A percentile compares a stretch with the other conserved stretches of the same genome.
Conservation (phyloP, 2,113 vertebrate species). For the Polypterus senegalus region DNA sequence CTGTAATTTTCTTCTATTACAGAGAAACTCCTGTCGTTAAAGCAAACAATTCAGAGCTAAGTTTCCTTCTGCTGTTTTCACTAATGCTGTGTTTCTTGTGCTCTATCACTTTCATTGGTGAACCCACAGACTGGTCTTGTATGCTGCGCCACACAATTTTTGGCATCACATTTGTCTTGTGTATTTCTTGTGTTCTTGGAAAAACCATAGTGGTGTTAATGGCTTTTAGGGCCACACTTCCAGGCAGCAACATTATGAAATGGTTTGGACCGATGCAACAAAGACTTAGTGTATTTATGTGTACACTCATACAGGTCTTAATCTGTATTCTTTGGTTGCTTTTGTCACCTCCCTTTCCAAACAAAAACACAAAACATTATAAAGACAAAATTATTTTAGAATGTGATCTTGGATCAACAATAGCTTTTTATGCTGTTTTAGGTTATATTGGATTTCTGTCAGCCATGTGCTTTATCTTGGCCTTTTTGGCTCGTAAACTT, state of each 20-base stretch:
- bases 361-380: slow-evolving; percentile 20
- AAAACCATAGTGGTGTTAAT: slow-evolving; percentile 41
- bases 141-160: slow-evolving; percentile 44
- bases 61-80: slow-evolving; percentile 43
- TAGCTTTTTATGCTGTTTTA: slow-evolving; percentile 45
- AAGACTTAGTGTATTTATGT: slow-evolving; percentile 36
- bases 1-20: slow-evolving; percentile 36
- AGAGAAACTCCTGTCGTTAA: slow-evolving; percentile 40
- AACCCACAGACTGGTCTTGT: slow-evolving; percentile 41
- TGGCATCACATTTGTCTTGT: slow-evolving; percentile 45
- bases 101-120: slow-evolving; percentile 42
- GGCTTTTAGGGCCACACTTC: slow-evolving; percentile 36
- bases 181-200: slow-evolving; percentile 40
- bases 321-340: slow-evolving; percentile 43
- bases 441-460: slow-evolving; percentile 48
- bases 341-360: slow-evolving; percentile 36
- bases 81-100: slow-evolving; percentile 43
- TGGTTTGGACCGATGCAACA: slow-evolving; percentile 42
- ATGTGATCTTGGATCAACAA: slow-evolving; percentile 36
- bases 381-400: slow-evolving; percentile 44
- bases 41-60: slow-evolving; percentile 39
- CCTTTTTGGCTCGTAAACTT: slow-evolving; percentile 46
- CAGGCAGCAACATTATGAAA: slow-evolving; percentile 35
- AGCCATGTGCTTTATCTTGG: slow-evolving; percentile 43
- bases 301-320: slow-evolving; percentile 39